Base-by-base conservation (phyloP, 2,113 vertebrate species). In the Malurus cyaneus region DNA sequence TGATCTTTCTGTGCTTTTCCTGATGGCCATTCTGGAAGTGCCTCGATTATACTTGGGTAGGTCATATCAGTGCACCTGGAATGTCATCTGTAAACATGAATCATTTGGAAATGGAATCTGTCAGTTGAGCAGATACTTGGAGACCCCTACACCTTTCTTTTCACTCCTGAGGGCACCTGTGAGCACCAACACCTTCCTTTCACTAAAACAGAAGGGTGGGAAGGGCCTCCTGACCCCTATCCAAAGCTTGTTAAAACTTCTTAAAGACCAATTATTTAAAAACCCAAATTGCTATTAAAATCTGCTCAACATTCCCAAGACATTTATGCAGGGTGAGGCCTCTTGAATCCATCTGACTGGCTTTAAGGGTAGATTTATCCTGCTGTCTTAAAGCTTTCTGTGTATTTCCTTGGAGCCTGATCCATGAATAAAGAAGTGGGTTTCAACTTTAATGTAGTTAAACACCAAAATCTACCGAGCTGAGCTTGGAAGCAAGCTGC, bases 11-110 rank as follows among this genome's bases (percentile, higher is more conserved):
- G 91, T 99, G 67, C 98, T 99, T n/a, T 71, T 98, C 70, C 44
- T 98, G 23, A 98, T 98, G 98, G 98, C 97, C 62, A 23, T 94
- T 79, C 90, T 99, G 39, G 98, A 99, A 94, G 84, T 76, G 31
- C 74, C 92, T 20, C 97, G 97, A 31, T 77, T 98, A 3, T 97
- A 98, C 96, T 81, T 97, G 20, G 99, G 98, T 99, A 96, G 96
- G 98, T 96, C 14, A 15, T 9, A 32, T 24, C 59, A 14, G 12
- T 3, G 13, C 18, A 66, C 21, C 14, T 23, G 5, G 66, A 25
- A 46, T 29, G 15, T 23, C 18, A 11, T 52, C 88, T 72, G 42
- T 19, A 64, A 62, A 67, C 10, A 7, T 6, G 17, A 26, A 49
- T 67, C 25, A 13, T 31, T 65, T 53, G 46, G 19, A 31, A 25